Base-by-base conservation (phyloP, 2,113 vertebrate genomes). In the Prunella fulvescens region DNA sequence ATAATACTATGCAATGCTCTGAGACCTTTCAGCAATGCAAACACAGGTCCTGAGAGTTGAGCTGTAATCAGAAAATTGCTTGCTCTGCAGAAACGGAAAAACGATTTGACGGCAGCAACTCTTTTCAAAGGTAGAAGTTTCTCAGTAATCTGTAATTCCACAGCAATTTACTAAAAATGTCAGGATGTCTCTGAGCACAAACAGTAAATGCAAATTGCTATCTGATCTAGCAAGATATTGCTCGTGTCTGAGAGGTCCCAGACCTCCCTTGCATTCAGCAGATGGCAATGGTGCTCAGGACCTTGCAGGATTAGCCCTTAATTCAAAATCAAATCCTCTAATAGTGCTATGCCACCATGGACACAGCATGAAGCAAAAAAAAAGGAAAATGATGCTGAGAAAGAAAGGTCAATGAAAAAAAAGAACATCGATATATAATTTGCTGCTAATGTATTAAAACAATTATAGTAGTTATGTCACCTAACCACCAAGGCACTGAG, bases 391-490 rank as follows among this genome's bases (percentile, higher is more conserved):
- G 12, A 86, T 18, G 70, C 23, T 73, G 72, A 88, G 74, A 85
- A 87, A 93, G 89, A 96, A 96, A 96, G 85, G 92, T 86, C 93
- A 95, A 69, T 22, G 45, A 64, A 89, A 88, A 93, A 82, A 95
- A 96, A 81, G 90, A 92, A 86, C 69, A 93, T 92, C 71, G 0
- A 96, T 95, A 88, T 37, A 92, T 95, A 95, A 96, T 91, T 87
- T 96, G 73, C 87, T 80, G 85, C 93, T 95, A 95, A 96, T 61
- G 87, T 92, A 93, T 88, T 94, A 94, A 92, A 96, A 93, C 87
- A 94, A 95, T 95, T 95, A 93, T 35, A 81, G 81, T 72, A 90
- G 81, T 94, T 96, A 90, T 92, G 85, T 84, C 91, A 86, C 73
- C 84, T 94, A 95, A 86, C 76, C 81, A 86, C 65, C 3, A 22